A percentile compares a stretch with the other conserved stretches of the same genome.
Evolutionary conservation across 2,797 vertebrate genomes (phyloP).

Genomic region (Gallinago solitaria): DNA sequence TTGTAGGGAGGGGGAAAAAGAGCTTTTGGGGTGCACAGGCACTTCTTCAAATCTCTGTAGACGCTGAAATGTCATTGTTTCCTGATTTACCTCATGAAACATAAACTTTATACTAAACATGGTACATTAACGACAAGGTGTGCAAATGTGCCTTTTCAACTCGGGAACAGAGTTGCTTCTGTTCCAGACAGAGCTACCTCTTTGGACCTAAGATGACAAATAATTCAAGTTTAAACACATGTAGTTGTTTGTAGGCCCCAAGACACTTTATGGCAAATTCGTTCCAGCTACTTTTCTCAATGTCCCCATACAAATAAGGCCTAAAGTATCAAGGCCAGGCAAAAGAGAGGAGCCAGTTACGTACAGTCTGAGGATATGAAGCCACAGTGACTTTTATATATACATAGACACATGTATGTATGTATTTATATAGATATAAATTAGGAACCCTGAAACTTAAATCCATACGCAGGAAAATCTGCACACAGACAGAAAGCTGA

Average conservation of each 20-base stretch:
- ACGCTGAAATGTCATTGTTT: constrained; percentile 49
- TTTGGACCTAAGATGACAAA: constrained; percentile 56
- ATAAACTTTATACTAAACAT: constrained; percentile 47
- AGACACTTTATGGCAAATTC: constrained; percentile 46
- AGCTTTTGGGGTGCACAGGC: background rate
- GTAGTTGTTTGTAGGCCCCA: constrained; percentile 55
- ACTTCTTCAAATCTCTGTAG: constrained; percentile 24
- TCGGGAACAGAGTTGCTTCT: constrained; percentile 40
- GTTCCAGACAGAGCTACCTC: constrained; percentile 48
- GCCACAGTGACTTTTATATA: constrained; percentile 12
- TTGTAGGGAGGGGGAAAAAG: background rate
- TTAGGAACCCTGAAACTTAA: constrained; percentile 20
- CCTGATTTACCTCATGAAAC: constrained; percentile 42
- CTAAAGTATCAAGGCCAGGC: constrained; percentile 8
- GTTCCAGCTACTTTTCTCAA: constrained; percentile 55
- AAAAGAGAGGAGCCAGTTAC: constrained; percentile 38
- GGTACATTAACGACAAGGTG: constrained; percentile 51
- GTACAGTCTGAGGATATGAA: constrained; percentile 8
- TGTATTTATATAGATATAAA: background rate
- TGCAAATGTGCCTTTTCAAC: constrained; percentile 44
- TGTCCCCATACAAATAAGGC: constrained; percentile 43
- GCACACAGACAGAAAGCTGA: constrained; percentile 14
- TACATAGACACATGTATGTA: background rate
- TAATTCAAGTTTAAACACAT: constrained; percentile 61
- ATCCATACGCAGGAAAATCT: background rate